phyloP scores from a whole-genome alignment of 2,797 vertebrate genomes.

The Hoplostethus atlanticus region DNA sequence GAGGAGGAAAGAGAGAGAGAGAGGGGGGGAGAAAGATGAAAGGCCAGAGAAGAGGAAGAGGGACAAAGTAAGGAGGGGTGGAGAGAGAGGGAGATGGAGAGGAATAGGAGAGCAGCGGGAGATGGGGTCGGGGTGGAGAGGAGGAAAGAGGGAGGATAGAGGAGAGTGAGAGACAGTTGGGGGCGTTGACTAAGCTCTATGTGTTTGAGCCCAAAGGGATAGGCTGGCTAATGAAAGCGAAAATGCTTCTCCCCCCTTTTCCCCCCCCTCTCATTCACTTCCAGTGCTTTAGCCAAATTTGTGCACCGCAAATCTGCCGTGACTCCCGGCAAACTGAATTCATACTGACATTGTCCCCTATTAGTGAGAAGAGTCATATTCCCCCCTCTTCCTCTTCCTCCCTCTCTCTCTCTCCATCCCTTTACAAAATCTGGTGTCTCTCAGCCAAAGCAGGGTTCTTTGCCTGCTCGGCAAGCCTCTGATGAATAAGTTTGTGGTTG shows the following conservation, averaged over 20 bases:
- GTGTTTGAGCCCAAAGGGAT: conserved; percentile 73
- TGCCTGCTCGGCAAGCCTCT: conserved; percentile 48
- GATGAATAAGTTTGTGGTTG: conserved; percentile 73
- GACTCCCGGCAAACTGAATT: conserved; percentile 70
- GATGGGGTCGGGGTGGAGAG: conserved; percentile 18
- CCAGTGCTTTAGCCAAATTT: conserved; percentile 62
- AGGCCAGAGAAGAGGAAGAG: conserved; percentile 28
- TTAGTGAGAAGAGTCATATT: conserved; percentile 53
- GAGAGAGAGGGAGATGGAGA: background rate
- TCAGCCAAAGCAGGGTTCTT: conserved; percentile 49
- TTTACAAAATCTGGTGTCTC: conserved; percentile 54
- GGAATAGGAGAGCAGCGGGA: background rate
- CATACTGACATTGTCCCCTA: conserved; percentile 65
- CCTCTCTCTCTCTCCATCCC: conserved; percentile 33
- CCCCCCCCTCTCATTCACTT: conserved; percentile 41
- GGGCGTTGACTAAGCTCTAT: conserved; percentile 53
- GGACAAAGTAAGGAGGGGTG: conserved; percentile 25
- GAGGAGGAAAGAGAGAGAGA: background rate
- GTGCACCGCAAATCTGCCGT: conserved; percentile 65
- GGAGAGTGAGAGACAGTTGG: conserved; percentile 20
- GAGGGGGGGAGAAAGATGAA: background rate
- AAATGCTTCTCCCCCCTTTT: conserved; percentile 64
- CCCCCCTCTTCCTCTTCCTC: conserved; percentile 24
- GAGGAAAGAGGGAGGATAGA: conserved; percentile 8
- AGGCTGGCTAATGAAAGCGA: conserved; percentile 75